Evolutionary conservation across 2,888 invertebrate genomes (phyloP).

Genomic region (Andrena minutula): DNA sequence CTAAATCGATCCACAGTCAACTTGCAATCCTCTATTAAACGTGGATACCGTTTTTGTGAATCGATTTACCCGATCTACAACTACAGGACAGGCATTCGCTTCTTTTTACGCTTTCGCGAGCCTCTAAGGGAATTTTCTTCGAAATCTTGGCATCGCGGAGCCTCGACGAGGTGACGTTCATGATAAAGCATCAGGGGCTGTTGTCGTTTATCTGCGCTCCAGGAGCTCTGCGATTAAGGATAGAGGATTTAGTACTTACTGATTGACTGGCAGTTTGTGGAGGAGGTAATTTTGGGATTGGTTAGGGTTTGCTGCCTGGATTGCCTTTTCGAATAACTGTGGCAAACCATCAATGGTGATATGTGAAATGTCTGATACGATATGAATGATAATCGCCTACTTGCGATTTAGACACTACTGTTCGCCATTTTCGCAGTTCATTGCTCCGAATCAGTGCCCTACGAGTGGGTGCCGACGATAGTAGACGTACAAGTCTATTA

Average conservation of each 20-base stretch:
- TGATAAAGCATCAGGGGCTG: slow-evolving; percentile 47
- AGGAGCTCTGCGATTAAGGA: slow-evolving; percentile 4
- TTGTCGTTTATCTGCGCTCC: slow-evolving; percentile 33
- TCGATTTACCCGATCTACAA: neutral
- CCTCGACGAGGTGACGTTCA: slow-evolving; percentile 55
- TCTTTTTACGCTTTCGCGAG: slow-evolving; percentile 4
- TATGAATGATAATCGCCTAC: slow-evolving; percentile 12
- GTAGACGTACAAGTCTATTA: neutral
- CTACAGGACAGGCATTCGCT: neutral
- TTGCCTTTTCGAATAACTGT: neutral
- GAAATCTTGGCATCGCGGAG: slow-evolving; percentile 43
- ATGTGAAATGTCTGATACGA: slow-evolving; percentile 39
- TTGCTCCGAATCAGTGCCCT: neutral
- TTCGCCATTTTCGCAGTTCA: slow-evolving; percentile 31
- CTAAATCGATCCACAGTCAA: neutral
- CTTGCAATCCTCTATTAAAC: neutral
- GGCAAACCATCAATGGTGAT: slow-evolving; percentile 22
- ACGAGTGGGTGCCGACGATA: neutral
- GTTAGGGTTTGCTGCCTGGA: neutral
- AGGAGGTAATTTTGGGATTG: neutral
- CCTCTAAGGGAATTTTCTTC: slow-evolving; percentile 20
- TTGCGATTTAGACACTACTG: neutral
- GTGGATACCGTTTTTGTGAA: no score
- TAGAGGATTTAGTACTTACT: neutral
- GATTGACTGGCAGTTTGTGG: neutral